Base-by-base conservation (phyloP, 2,888 invertebrate species). In the Frankliniella intonsa region DNA sequence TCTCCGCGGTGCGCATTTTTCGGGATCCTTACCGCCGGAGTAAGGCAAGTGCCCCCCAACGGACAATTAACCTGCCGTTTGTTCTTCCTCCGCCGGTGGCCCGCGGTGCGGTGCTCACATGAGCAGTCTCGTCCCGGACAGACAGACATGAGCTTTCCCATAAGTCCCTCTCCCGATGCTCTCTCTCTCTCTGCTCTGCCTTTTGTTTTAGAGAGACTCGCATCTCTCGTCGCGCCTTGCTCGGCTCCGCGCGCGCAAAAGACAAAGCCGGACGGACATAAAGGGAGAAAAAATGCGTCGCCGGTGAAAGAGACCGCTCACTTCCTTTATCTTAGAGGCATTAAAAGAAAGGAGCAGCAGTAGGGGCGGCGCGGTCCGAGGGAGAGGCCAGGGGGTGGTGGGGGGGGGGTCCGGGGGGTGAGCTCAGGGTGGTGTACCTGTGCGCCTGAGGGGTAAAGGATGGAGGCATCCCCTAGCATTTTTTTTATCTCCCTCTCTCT, bases 391-490 rank as follows among this genome's bases (percentile, higher is more conserved):
- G 62, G 65, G 81, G 81, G 81, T 55, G 62, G 69, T 82, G 80
- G 80, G 82, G 81, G 82, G 80, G 80, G 80, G 69, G 80, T 38
- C 38, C 38, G 38, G 38, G 81, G 80, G 69, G 81, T 81, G 82
- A 82, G 81, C 81, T 82, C 81, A 80, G 55, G 25, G 82, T 62
- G 69, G 69, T 76, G 69, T 76, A 76, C 69, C 69, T 76, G 69
- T 76, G 55, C 55, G 62, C 69, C 69, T 10, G 25, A 76, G 69
- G 69, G 69, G 69, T 22, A 22, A 25, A 76, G 25, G 12, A 25
- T 10, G 11, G 69, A n/a, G 22, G 69, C 69, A 76, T 76, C 69
- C 69, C 69, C 25, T 76, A 25, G 69, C 69, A 76, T 76, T 22
- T 76, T 22, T 22, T 22, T 69, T 76, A 9, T 76, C 25, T 76